phyloP scores from a whole-genome alignment of 2,888 invertebrate genomes.

The Amphipoea oculea region DNA sequence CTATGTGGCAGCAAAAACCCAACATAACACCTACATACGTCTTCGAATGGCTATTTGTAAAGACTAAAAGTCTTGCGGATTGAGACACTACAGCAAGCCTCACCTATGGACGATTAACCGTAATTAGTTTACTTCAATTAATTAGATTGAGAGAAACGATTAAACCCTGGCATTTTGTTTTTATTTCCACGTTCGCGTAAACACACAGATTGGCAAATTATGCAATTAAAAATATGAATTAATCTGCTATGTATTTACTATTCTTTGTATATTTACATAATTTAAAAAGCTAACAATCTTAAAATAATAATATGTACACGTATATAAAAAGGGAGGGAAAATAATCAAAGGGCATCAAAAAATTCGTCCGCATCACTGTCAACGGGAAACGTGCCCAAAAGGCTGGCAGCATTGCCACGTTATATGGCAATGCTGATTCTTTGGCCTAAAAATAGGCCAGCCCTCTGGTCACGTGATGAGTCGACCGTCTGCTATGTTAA shows the following conservation, averaged over 20 bases:
- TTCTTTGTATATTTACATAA: too few species aligned
- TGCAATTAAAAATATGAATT: constrained; percentile 4
- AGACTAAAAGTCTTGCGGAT: constrained; percentile 21
- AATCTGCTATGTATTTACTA: too few species aligned
- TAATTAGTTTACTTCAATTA: constrained; percentile 37
- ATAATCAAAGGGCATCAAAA: too few species aligned
- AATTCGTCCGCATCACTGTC: too few species aligned
- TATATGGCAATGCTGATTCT: too few species aligned
- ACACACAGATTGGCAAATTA: constrained; percentile 4
- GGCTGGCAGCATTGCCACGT: too few species aligned
- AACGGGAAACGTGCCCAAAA: too few species aligned
- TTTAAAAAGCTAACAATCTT: too few species aligned
- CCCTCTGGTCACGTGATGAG: too few species aligned
- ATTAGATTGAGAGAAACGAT: constrained; percentile 28
- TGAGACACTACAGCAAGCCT: constrained; percentile 36
- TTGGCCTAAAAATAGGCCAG: too few species aligned
- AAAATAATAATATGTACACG: too few species aligned
- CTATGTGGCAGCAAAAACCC: constrained; percentile 1
- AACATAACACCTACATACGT: constrained; percentile 20
- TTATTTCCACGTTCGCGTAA: constrained; percentile 14
- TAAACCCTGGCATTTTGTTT: constrained; percentile 24
- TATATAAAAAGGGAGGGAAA: too few species aligned
- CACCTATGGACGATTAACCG: constrained; percentile 21
- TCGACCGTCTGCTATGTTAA: neutral
- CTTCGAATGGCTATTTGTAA: constrained; percentile 14